Evolutionary conservation across 1,140 invertebrate genomes (phyloP).

Genomic region (Mesaphorura yosii): DNA sequence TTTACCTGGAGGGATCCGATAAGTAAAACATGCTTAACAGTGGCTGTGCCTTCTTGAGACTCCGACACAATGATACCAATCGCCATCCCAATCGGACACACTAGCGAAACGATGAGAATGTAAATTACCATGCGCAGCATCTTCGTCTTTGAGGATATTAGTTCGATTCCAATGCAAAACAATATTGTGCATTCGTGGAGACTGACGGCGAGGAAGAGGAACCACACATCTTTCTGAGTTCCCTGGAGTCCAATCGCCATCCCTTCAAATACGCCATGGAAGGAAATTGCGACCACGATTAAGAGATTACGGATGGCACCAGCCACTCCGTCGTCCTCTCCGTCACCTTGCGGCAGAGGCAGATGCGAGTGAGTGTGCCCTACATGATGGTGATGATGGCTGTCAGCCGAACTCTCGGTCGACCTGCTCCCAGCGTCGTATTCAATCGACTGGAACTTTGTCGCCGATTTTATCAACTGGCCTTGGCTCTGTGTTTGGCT

Average conservation of each 20-base stretch:
- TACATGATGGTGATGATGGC: constrained; percentile 6
- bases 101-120: constrained; percentile 36
- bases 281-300: constrained; percentile 48
- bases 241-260: constrained; percentile 63
- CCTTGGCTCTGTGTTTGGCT: background rate
- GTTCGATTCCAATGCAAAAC: constrained; percentile 39
- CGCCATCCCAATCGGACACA: constrained; percentile 37
- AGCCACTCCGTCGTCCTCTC: constrained; percentile 22
- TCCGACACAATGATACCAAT: constrained; percentile 37
- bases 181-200: constrained; percentile 47
- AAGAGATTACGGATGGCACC: constrained; percentile 38
- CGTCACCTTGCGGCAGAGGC: constrained; percentile 8
- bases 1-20: constrained; percentile 34
- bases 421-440: background rate
- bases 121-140: constrained; percentile 34
- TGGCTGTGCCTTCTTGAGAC: constrained; percentile 15
- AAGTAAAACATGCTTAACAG: constrained; percentile 29
- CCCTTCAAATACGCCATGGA: constrained; percentile 55
- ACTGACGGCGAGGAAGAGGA: constrained; percentile 42
- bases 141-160: constrained; percentile 35
- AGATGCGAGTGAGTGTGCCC: constrained; percentile 32
- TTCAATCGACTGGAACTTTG: background rate
- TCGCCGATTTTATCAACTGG: background rate
- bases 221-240: constrained; percentile 42
- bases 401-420: background rate